Evolutionary conservation across 1,140 invertebrate species (phyloP), one percentile per base, ranked within the genome.

Genomic region (Archegozetes longisetosus): DNA sequence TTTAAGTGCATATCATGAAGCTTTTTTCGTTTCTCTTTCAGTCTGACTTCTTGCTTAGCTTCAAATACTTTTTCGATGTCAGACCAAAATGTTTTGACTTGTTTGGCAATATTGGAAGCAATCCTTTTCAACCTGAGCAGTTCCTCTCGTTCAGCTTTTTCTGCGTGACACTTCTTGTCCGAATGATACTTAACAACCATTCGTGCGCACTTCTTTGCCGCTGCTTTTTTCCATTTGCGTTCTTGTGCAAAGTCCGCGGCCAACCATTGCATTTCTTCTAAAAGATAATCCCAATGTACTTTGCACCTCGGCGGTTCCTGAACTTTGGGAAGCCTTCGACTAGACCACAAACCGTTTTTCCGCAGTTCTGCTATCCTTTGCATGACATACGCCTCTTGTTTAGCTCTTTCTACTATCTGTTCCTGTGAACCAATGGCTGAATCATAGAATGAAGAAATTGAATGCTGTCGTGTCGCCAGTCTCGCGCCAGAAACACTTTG

Each of bases 211-310:
- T 96, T 96, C 73, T 88, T 92, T 0, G 92, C 90, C 9, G 86
- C 85, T 52, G 85, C 84, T 73, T 92, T 93, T 69, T 98, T 98
- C 90, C 89, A 95, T 71, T 95, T 97, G 53, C 92, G 77, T 74
- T 98, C 94, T 71, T 95, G 88, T 28, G 86, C 86, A 78, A 98
- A 98, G 75, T 98, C 94, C 46, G 88, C 85, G 40, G 92, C 88
- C 55, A 99, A 76, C 95, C 95, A 99, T 24, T 85, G 84, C 88
- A 98, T 96, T 75, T 99, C 95, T 72, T 98, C 95, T 12, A 98
- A 72, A 53, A 99, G 77, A 73, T 94, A 98, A 72, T 98, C 95
- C 93, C 93, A 98, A 71, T 98, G 94, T n/a, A 85, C 84, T 76
- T 97, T 97, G 20, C 81, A 76, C 65, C 90, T 77, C 48, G 82